Base-by-base conservation (phyloP, 2,888 invertebrate genomes). In the Nemoura dubitans region DNA sequence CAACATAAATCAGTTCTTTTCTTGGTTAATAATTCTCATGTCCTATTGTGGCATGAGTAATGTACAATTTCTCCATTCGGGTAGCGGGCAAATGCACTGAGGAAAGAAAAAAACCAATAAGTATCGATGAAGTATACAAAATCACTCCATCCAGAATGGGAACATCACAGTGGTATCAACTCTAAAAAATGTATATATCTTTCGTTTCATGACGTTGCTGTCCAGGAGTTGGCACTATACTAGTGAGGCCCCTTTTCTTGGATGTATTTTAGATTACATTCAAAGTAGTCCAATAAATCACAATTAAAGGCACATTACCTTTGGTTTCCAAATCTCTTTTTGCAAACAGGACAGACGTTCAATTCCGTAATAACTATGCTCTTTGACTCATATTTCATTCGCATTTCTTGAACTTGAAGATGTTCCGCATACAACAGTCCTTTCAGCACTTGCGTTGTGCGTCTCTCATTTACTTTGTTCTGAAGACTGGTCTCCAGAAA, bases 11-110 rank as follows among this genome's bases (percentile, higher is more conserved):
- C 59, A 59, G 59, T 59, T 16, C 59, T 59, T 59, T 59, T 21
- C 21, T 59, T 59, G 59, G 36, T n/a, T n/a, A n/a, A n/a, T 36
- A 59, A 14, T 21, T 59, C 59, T 59, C 21, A 87, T 29, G 87
- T 10, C 83, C 88, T 87, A 81, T 88, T 88, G 83, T 91, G 95
- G 91, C 99, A 99, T 5, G 97, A 97, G 90, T 97, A 97, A 92
- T 99, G 99, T 0, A 98, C 97, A 27, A 98, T 95, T 89, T 97
- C 96, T 0, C 98, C 98, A 91, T 96, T 96, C 0, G 98, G 97
- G 92, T 97, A 97, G 83, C 98, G 94, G 6, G 98, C 97, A 91
- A 99, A 97, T 29, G 98, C 98, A 92, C 98, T 96, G 92, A 88
- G 36, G 36, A 36, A 36, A 36, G 10, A 36, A 36, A 36, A 36